These are phyloP conservation scores for Aleiodes leptofemur DNA, from an alignment of 2,888 invertebrate genomes.

Conservation along the genomic window DNA sequence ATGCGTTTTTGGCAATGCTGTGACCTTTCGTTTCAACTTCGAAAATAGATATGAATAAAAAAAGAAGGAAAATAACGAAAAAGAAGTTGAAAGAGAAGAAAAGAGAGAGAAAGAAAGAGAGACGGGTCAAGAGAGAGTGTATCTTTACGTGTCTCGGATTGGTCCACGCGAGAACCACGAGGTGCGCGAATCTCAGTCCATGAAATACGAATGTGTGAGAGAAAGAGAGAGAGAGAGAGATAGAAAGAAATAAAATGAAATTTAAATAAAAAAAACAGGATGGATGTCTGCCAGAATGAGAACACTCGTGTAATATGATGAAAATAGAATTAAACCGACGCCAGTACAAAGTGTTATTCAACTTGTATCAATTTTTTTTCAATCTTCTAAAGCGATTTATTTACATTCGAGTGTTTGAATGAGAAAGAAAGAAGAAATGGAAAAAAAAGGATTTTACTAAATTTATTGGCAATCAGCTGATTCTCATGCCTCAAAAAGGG, in stretches of 20 bases:
- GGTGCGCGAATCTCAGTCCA: slow-evolving; percentile 6
- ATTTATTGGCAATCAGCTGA: background rate
- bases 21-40: slow-evolving; percentile 56
- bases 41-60: slow-evolving; percentile 54
- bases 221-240: slow-evolving; percentile 39
- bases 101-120: slow-evolving; percentile 27
- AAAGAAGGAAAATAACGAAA: slow-evolving; percentile 19
- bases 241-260: slow-evolving; percentile 2
- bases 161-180: slow-evolving; percentile 33
- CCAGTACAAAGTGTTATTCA: slow-evolving; percentile 34
- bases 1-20: slow-evolving; percentile 35
- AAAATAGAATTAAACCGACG: slow-evolving; percentile 21
- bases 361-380: background rate
- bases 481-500: no score
- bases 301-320: slow-evolving; percentile 30
- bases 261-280: slow-evolving; percentile 42
- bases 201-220: slow-evolving; percentile 39
- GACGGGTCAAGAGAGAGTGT: slow-evolving; percentile 45
- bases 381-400: slow-evolving; percentile 6
- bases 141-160: slow-evolving; percentile 1
- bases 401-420: slow-evolving; percentile 14
- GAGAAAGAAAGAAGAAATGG: background rate
- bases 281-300: slow-evolving; percentile 55
- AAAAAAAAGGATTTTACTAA: no score
- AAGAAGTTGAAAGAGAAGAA: slow-evolving; percentile 35